Evolutionary conservation across 2,888 invertebrate genomes (phyloP), one percentile per base, ranked within the genome.

Genomic region (Deroplatys truncata): DNA sequence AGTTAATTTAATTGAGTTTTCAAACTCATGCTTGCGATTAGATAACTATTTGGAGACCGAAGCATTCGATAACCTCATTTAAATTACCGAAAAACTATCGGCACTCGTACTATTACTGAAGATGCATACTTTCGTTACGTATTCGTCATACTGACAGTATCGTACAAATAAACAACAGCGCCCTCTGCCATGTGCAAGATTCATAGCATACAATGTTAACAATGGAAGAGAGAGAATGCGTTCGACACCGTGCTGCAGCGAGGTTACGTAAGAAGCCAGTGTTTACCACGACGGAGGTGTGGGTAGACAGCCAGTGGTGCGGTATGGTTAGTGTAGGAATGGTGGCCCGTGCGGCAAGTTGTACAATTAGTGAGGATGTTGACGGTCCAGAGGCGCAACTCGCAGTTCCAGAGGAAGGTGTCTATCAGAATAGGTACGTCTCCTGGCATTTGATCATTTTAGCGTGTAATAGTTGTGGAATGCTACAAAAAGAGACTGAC

Each of bases 351-450:
- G 56, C 56, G 56, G 56, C 56, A 72, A 72, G 56, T 72, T 72
- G 56, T 72, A 72, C 56, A 20, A 43, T 43, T 43, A 16, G 56
- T 72, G 56, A 72, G 56, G 20, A 72, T 72, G 56, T 72, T 72
- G 56, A 20, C 56, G 56, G 91, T 91, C 90, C 90, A 91, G 87
- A 91, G 92, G 82, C 91, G 92, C 88, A 92, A 92, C 89, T 92
- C 92, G 25, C 92, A 92, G 85, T 93, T 92, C 91, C 92, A 92
- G 91, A 91, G 93, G 85, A 92, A 92, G 89, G 92, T 93, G 25
- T 93, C 93, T 10, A 92, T 93, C 31, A 91, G 93, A 91, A 93
- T 93, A 90, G 93, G 93, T 93, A 92, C 91, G 91, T 89, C 84
- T 28, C 72, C 16, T 72, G 16, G 28, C 56, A 72, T 15, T 20